A percentile compares a stretch with the other conserved stretches of the same genome.
These are phyloP conservation scores for Lagopus muta DNA, from an alignment of 2,113 vertebrate genomes.

Conservation along the genomic window DNA sequence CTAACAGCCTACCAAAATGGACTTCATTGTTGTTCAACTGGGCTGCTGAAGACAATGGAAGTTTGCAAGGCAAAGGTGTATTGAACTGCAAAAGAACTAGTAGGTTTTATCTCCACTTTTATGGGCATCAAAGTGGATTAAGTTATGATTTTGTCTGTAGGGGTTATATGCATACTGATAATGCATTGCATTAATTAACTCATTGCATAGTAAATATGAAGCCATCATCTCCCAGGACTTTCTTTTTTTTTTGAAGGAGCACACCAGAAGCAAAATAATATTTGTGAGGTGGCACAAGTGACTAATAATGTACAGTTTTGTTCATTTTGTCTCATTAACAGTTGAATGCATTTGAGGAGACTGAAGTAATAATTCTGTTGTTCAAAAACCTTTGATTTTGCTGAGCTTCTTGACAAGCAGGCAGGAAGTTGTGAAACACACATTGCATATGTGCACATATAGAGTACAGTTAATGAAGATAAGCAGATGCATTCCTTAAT, in stretches of 20 bases:
- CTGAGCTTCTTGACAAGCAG: constrained; percentile 15
- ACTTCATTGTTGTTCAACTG: neutral
- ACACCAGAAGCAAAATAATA: neutral
- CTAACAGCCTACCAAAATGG: neutral
- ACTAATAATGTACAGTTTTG: neutral
- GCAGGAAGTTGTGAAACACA: constrained; percentile 40
- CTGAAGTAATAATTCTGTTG: neutral
- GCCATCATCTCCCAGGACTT: neutral
- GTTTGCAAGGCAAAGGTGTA: neutral
- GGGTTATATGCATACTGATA: neutral
- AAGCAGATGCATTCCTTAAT: constrained; percentile 53
- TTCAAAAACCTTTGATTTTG: constrained; percentile 33
- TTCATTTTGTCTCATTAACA: constrained; percentile 8
- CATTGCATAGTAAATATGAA: neutral
- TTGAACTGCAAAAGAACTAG: neutral
- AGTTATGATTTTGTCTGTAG: neutral
- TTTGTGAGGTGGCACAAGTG: neutral
- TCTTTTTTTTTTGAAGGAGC: neutral
- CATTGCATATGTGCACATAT: constrained; percentile 21
- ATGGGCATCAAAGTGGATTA: neutral
- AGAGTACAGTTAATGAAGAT: constrained; percentile 44
- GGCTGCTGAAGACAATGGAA: neutral
- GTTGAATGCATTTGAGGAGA: neutral
- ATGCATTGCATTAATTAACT: neutral
- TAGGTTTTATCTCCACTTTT: neutral